A percentile compares a stretch with the other conserved stretches of the same genome.
phyloP scores from a whole-genome alignment of 2,888 invertebrate genomes.

The Trisateles emortualis region DNA sequence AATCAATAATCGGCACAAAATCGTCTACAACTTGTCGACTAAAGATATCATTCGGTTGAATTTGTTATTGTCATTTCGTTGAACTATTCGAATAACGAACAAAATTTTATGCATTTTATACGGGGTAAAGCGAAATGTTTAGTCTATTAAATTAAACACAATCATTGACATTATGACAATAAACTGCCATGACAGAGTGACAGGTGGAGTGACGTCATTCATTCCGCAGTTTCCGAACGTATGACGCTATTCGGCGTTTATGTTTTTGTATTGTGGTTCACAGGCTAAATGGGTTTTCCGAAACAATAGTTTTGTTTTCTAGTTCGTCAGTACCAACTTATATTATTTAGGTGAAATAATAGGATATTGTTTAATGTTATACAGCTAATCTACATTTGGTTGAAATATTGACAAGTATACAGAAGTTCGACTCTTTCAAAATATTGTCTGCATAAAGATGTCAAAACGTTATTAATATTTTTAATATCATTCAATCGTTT shows the following conservation, averaged over 20 bases:
- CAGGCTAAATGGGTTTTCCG: neutral
- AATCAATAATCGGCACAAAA: conserved; percentile 12
- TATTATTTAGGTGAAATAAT: neutral
- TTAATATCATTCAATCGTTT: too few relatives aligned
- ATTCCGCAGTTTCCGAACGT: conserved; percentile 3
- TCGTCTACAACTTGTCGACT: neutral
- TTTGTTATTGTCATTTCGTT: too few relatives aligned
- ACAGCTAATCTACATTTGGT: too few relatives aligned
- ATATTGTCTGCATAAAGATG: too few relatives aligned
- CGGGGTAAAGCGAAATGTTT: neutral
- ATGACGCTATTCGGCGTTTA: neutral
- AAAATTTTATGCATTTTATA: neutral
- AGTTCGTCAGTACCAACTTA: neutral
- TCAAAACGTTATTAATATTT: too few relatives aligned
- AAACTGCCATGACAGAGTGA: conserved; percentile 14
- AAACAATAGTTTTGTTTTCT: neutral
- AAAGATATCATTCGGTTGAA: too few relatives aligned
- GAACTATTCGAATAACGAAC: too few relatives aligned
- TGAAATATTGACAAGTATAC: too few relatives aligned
- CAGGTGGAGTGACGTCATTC: conserved; percentile 35
- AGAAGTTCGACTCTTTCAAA: too few relatives aligned
- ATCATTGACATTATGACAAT: conserved; percentile 16
- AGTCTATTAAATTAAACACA: neutral
- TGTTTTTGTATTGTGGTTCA: neutral
- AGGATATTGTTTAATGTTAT: neutral